Percentiles rank a stretch among this genome's conserved stretches.
These are phyloP conservation scores for Spheniscus mendiculus DNA, from an alignment of 2,113 vertebrate genomes.

Conservation along the genomic window DNA sequence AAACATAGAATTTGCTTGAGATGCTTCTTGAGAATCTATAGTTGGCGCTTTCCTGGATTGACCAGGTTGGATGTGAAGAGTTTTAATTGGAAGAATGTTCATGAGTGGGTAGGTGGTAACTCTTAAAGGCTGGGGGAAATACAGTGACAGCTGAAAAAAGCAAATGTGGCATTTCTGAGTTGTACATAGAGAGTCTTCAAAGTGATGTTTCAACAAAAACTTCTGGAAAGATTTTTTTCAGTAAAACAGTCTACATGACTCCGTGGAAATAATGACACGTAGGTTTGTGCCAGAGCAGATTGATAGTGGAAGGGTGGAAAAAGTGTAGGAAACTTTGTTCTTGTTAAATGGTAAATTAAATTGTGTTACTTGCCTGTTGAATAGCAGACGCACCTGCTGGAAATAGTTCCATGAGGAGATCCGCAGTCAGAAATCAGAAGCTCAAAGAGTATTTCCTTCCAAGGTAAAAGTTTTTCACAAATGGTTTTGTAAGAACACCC, in stretches of 20 bases:
- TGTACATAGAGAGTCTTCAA: not conserved
- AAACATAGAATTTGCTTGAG: not conserved
- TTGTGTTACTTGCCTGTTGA: not conserved
- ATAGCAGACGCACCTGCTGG: not conserved
- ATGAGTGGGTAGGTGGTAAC: not conserved
- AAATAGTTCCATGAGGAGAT: not conserved
- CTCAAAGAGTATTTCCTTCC: not conserved
- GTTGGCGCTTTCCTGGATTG: not conserved
- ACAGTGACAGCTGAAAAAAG: not conserved
- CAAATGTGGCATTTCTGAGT: not conserved
- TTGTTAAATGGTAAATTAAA: not conserved
- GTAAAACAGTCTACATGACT: not conserved
- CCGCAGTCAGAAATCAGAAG: not conserved
- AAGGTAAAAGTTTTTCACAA: not conserved
- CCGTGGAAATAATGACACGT: not conserved
- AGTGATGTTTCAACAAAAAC: conserved; percentile 1
- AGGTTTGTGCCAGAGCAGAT: not conserved
- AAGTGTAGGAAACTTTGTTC: conserved; percentile 1
- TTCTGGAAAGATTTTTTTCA: not conserved
- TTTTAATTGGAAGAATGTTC: not conserved
- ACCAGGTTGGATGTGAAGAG: not conserved
- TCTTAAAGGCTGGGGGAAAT: not conserved
- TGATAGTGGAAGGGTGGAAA: conserved; percentile 9
- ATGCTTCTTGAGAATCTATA: not conserved
- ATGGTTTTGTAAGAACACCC: not conserved